These are phyloP conservation scores for Genyomyrus donnyi DNA, from an alignment of 2,113 vertebrate genomes.

Conservation along the genomic window DNA sequence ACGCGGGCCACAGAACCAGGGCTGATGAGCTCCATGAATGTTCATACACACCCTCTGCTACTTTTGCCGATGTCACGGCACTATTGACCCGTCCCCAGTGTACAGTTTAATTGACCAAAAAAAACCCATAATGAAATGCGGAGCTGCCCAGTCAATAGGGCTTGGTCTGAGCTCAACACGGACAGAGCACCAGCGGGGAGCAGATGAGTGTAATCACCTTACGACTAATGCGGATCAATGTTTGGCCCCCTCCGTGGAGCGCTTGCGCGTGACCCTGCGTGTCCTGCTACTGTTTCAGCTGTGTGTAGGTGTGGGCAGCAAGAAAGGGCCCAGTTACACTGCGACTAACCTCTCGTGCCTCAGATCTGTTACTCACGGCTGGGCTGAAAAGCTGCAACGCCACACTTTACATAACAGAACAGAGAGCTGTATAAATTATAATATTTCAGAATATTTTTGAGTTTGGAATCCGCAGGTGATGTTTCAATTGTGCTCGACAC, in stretches of 20 bases:
- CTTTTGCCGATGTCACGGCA: no score
- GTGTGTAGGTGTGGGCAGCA: not conserved
- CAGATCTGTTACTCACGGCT: not conserved
- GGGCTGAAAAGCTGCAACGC: not conserved
- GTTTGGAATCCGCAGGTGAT: not conserved
- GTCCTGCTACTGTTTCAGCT: slow-evolving; percentile 5
- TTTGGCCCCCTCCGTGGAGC: not conserved
- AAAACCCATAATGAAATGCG: not conserved
- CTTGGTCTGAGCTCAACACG: not conserved
- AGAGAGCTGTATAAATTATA: not conserved
- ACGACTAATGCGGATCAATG: slow-evolving; percentile 9
- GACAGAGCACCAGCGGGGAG: not conserved
- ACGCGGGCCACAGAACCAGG: not conserved
- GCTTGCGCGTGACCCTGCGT: not conserved
- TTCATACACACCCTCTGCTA: not conserved
- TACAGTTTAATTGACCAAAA: not conserved
- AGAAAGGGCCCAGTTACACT: not conserved
- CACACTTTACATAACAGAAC: not conserved
- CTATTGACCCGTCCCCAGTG: not conserved
- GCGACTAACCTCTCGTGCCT: not conserved
- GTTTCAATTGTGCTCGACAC: not conserved
- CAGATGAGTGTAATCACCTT: slow-evolving; percentile 14
- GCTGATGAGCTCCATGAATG: not conserved
- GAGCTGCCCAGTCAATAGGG: not conserved
- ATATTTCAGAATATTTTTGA: not conserved